phyloP scores from a whole-genome alignment of 1,140 invertebrate genomes.

The Matsumurasca onukii region DNA sequence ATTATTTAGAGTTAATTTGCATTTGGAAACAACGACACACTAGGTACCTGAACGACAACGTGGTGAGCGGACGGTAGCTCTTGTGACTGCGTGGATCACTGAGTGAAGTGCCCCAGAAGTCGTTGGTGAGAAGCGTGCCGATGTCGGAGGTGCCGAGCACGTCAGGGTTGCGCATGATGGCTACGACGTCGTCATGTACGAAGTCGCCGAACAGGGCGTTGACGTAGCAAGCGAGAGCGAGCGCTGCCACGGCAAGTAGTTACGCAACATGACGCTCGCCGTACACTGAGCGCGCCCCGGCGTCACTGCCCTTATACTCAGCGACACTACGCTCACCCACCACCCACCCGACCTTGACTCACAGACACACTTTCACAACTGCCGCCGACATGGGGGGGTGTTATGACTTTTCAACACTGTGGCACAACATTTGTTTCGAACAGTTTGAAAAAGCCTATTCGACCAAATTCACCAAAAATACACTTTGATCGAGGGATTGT shows the following conservation, averaged over 20 bases:
- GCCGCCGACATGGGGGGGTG: background rate
- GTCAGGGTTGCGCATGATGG: slow-evolving; percentile 81
- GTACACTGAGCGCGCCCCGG: background rate
- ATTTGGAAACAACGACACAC: too few relatives aligned
- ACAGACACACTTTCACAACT: slow-evolving; percentile 19
- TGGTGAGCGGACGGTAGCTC: slow-evolving; percentile 80
- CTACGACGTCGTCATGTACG: slow-evolving; percentile 89
- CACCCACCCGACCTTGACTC: slow-evolving; percentile 17
- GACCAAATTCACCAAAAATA: too few relatives aligned
- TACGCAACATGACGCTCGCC: too few relatives aligned
- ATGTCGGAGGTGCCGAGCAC: slow-evolving; percentile 68
- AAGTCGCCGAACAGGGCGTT: slow-evolving; percentile 83
- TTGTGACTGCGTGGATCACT: slow-evolving; percentile 78
- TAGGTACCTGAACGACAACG: slow-evolving; percentile 84
- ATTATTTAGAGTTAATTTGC: too few relatives aligned
- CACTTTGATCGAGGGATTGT: too few relatives aligned
- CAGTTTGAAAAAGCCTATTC: too few relatives aligned
- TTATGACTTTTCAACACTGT: too few relatives aligned
- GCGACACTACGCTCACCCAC: slow-evolving; percentile 9
- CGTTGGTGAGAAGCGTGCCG: slow-evolving; percentile 70
- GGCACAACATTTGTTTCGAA: too few relatives aligned
- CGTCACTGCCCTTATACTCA: slow-evolving; percentile 19
- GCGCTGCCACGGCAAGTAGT: slow-evolving; percentile 62
- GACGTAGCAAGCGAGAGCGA: slow-evolving; percentile 70
- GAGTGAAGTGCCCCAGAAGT: slow-evolving; percentile 93